Evolutionary conservation across 2,797 vertebrate species (phyloP), one percentile per base, ranked within the genome.

Genomic region (Diplodus puntazzo): DNA sequence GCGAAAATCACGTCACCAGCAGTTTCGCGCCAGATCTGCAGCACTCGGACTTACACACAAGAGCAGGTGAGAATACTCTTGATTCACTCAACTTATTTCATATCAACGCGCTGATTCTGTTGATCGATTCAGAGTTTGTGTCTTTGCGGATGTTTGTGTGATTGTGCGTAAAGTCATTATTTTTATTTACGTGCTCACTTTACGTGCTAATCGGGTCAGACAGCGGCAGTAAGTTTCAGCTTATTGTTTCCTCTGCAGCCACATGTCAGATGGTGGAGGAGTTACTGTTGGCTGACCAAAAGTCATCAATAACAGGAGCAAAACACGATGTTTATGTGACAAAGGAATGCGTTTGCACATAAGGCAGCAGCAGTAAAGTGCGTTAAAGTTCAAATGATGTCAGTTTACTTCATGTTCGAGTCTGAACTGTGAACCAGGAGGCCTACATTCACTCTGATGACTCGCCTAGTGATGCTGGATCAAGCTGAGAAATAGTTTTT

Each of bases 11-110:
- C 93, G 92, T 93, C 94, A 92, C 20, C 1, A 5, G 1, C 27
- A 27, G 17, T 86, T 96, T 95, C 95, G 96, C 95, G 97, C 95
- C 96, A 94, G 20, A 84, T 88, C 65, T 81, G 62, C 72, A 75
- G 20, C 69, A 4, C 0, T 80, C 13, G 2, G 63, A 76, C 61
- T 34, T 46, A 63, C 21, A 21, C 21, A n/a, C 2, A 63, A 66
- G 46, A 61, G 50, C 50, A 91, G 94, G 95, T 95, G 87, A 85
- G 92, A 52, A 0, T 0, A 10, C 0, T 0, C 1, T 0, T 5
- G 0, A 0, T 67, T 50, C 69, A 2, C 0, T 23, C 0, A 1
- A 13, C 0, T 3, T 61, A 8, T 34, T 34, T 2, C 0, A n/a
- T 0, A 2, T 55, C 39, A n/a, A 43, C 7, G 0, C 0, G 0